Evolutionary conservation across 2,797 vertebrate genomes (phyloP).

Genomic region (Oreonectes daqikongensis): DNA sequence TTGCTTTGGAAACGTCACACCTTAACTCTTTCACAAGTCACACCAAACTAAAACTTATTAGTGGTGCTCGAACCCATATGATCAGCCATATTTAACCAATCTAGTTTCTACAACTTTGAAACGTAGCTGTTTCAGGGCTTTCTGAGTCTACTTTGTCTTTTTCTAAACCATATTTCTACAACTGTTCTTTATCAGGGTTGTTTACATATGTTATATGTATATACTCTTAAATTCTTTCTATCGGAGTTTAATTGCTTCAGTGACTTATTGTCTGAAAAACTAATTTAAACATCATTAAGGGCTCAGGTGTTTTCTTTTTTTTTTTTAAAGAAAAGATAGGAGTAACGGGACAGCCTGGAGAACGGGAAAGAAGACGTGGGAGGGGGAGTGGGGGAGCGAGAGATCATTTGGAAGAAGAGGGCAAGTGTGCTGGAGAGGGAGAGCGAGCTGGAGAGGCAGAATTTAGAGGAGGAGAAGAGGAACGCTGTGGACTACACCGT

Average conservation of each 20-base stretch:
- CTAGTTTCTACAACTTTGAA: constrained; percentile 40
- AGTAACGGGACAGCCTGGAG: constrained; percentile 80
- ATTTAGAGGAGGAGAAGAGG: constrained; percentile 77
- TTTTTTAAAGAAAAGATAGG: constrained; percentile 42
- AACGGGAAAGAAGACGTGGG: constrained; percentile 79
- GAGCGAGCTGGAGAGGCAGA: constrained; percentile 69
- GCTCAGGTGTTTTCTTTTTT: constrained; percentile 1
- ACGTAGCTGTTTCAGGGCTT: constrained; percentile 69
- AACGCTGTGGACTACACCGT: constrained; percentile 77
- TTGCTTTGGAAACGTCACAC: constrained; percentile 12
- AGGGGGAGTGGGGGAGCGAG: constrained; percentile 70
- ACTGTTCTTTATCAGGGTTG: constrained; percentile 60
- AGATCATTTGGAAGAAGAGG: constrained; percentile 83
- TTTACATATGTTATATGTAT: constrained; percentile 37
- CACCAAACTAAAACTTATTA: constrained; percentile 20
- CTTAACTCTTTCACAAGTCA: constrained; percentile 25
- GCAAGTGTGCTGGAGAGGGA: constrained; percentile 71
- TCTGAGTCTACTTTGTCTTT: constrained; percentile 36
- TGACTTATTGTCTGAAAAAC: neutral
- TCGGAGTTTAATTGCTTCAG: constrained; percentile 39
- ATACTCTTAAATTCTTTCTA: constrained; percentile 56
- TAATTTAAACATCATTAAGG: neutral
- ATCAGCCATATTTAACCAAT: constrained; percentile 45
- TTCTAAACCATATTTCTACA: constrained; percentile 51
- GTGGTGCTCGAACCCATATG: constrained; percentile 48